phyloP scores from a whole-genome alignment of 2,113 vertebrate genomes.

The Podarcis muralis region DNA sequence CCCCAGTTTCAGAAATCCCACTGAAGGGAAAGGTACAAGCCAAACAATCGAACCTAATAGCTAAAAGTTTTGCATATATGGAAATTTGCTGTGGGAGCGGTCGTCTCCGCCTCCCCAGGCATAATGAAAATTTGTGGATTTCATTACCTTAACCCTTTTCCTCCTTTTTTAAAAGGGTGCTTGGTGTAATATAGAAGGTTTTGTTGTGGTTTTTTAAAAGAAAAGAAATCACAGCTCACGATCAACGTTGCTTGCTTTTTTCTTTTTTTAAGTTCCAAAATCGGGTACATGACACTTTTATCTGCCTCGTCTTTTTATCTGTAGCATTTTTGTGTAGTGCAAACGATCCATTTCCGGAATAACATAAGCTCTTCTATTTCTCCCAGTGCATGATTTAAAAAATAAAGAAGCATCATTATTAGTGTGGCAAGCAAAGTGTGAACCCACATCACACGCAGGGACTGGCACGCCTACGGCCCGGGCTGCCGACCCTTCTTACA shows the following conservation, averaged over 20 bases:
- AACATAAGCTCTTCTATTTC: neutral
- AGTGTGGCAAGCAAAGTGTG: too few species aligned
- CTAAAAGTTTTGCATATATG: neutral
- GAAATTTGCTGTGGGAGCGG: neutral
- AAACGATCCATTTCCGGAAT: neutral
- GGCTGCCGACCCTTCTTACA: too few species aligned
- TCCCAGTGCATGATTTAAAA: neutral
- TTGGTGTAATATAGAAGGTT: neutral
- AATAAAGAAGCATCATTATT: neutral
- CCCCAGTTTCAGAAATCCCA: neutral
- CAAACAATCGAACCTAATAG: neutral
- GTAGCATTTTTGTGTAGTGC: neutral
- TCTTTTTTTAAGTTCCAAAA: neutral
- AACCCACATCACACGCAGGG: neutral
- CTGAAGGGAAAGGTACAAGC: neutral
- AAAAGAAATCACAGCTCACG: too few species aligned
- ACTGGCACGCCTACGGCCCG: too few species aligned
- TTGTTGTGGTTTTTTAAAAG: too few species aligned
- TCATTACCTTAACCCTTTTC: neutral
- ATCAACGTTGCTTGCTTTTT: neutral
- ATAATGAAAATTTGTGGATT: neutral
- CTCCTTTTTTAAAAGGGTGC: neutral
- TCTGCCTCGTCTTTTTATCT: neutral
- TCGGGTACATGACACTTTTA: neutral
- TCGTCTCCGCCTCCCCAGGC: neutral